phyloP scores from a whole-genome alignment of 2,113 vertebrate genomes.

The Poicephalus gulielmi region DNA sequence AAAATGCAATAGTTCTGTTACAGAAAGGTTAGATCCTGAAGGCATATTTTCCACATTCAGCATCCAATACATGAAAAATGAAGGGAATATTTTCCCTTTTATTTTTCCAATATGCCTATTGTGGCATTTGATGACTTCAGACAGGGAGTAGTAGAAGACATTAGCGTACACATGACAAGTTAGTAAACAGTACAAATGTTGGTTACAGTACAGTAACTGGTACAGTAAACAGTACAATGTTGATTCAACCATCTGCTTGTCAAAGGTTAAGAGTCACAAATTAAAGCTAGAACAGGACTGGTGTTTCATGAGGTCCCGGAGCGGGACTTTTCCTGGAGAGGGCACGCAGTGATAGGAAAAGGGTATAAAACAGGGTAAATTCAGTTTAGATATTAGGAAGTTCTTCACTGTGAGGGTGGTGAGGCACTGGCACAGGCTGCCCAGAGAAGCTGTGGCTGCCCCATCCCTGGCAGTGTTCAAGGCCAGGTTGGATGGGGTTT shows the following conservation, averaged over 20 bases:
- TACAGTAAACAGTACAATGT: rapidly evolving
- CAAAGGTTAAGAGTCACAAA: not conserved
- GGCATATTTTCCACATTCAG: not conserved
- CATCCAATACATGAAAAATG: not conserved
- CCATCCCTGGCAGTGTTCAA: not conserved
- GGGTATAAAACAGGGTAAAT: not conserved
- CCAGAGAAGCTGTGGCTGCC: not conserved
- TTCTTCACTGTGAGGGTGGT: not conserved
- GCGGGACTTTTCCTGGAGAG: not conserved
- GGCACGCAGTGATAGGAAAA: not conserved
- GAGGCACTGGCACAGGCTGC: not conserved
- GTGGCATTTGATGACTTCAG: not conserved
- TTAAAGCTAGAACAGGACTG: rapidly evolving
- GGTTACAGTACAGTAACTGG: not conserved
- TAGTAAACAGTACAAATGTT: rapidly evolving
- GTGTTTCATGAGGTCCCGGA: not conserved
- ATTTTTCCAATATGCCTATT: too few species aligned
- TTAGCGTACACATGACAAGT: rapidly evolving
- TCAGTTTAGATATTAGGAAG: not conserved
- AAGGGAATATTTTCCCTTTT: not conserved
- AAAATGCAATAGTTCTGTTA: rapidly evolving
- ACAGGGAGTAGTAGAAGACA: not conserved
- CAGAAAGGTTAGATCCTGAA: not conserved
- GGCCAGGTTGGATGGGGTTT: not conserved
- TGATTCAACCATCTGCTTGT: not conserved